These are phyloP conservation scores for Cylloceria caligata DNA, from an alignment of 2,888 invertebrate species.

Conservation along the genomic window DNA sequence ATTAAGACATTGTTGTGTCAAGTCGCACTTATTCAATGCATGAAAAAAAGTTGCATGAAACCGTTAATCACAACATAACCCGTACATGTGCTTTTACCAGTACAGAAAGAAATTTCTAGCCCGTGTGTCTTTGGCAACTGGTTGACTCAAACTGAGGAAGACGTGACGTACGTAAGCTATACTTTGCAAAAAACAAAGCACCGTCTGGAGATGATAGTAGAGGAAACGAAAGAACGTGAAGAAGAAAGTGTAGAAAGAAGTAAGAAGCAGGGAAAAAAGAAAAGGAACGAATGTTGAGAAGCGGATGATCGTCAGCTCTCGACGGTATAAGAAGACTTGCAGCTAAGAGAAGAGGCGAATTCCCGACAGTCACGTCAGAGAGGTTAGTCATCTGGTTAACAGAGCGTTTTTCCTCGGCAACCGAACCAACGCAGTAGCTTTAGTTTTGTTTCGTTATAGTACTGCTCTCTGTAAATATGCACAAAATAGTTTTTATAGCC, in stretches of 20 bases:
- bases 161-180: constrained; percentile 31
- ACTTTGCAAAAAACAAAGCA: constrained; percentile 24
- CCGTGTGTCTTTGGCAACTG: constrained; percentile 11
- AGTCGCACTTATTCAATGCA: too few relatives aligned
- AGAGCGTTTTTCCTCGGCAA: constrained; percentile 71
- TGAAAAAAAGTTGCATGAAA: neutral
- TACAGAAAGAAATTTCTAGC: neutral
- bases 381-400: constrained; percentile 76
- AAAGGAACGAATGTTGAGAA: constrained; percentile 48
- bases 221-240: constrained; percentile 35
- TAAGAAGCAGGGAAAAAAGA: constrained; percentile 36
- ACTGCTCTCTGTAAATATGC: constrained; percentile 20
- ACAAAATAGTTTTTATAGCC: too few relatives aligned
- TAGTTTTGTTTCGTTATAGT: constrained; percentile 33
- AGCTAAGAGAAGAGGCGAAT: constrained; percentile 63
- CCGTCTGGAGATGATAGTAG: neutral
- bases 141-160: constrained; percentile 21
- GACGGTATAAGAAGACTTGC: constrained; percentile 52
- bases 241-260: constrained; percentile 26
- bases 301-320: constrained; percentile 52
- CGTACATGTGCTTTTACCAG: neutral
- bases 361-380: constrained; percentile 75
- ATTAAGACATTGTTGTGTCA: neutral
- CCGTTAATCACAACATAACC: neutral
- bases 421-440: constrained; percentile 23